A percentile compares a stretch with the other conserved stretches of the same genome.
Evolutionary conservation across 1,140 invertebrate species (phyloP).

Genomic region (Zophobas morio): DNA sequence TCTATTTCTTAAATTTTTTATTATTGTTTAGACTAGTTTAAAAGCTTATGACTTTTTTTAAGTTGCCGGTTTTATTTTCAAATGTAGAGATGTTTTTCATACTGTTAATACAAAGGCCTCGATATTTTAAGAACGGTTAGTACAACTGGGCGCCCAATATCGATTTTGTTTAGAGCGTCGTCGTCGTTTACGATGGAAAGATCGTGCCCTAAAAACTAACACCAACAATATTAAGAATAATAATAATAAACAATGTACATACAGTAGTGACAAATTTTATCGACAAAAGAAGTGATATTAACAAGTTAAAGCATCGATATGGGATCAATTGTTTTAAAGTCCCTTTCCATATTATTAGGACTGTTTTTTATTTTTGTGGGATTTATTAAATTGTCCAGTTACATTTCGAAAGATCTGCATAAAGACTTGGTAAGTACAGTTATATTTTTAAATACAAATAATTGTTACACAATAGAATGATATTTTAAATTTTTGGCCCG

Average conservation of each 20-base stretch:
- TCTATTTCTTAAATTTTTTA: background rate
- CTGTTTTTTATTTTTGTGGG: conserved; percentile 97
- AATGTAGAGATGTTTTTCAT: conserved; percentile 4
- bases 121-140: conserved; percentile 53
- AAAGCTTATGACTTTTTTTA: background rate
- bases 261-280: conserved; percentile 2
- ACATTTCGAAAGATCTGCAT: conserved; percentile 94
- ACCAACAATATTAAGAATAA: conserved; percentile 15
- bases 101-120: conserved; percentile 6
- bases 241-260: conserved; percentile 21
- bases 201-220: conserved; percentile 34
- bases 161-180: conserved; percentile 53
- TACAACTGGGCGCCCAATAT: conserved; percentile 51
- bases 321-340: conserved; percentile 88
- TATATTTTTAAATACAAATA: conserved; percentile 38
- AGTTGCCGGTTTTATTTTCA: background rate
- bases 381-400: conserved; percentile 91
- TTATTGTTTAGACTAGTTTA: background rate
- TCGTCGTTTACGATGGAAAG: conserved; percentile 47
- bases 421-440: conserved; percentile 91
- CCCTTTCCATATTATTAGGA: conserved; percentile 91
- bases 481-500: conserved; percentile 70
- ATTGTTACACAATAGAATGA: conserved; percentile 57
- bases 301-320: conserved; percentile 62
- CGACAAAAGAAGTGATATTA: conserved; percentile 18